Evolutionary conservation across 2,888 invertebrate species (phyloP).

Genomic region (Erpobdella octoculata): DNA sequence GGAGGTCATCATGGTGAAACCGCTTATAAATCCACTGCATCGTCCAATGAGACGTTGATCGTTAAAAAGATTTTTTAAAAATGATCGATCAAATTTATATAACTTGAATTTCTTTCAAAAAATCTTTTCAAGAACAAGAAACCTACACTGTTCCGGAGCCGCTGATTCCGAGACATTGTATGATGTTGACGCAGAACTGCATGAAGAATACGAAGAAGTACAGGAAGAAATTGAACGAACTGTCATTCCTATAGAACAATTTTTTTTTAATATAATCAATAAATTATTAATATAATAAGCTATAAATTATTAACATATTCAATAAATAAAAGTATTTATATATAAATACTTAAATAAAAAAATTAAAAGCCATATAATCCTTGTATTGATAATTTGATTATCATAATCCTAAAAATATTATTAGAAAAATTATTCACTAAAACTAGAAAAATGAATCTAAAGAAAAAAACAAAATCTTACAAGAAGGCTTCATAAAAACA

Average conservation of each 20-base stretch:
- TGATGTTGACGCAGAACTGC: conserved; percentile 66
- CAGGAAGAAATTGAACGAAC: conserved; percentile 98
- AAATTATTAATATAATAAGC: background rate
- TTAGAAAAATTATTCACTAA: too few species aligned
- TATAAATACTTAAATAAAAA: background rate
- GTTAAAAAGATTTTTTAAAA: background rate
- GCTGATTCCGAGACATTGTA: conserved; percentile 79
- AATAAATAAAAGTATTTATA: background rate
- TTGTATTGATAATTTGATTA: too few species aligned
- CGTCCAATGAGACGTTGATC: background rate
- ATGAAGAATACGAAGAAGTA: conserved; percentile 89
- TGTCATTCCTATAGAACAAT: conserved; percentile 70
- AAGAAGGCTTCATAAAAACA: too few species aligned
- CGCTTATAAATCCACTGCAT: conserved; percentile 26
- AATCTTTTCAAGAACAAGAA: background rate
- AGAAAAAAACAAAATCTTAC: too few species aligned
- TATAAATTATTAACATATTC: background rate
- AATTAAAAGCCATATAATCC: too few species aligned
- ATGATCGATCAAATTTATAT: background rate
- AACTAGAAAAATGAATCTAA: too few species aligned
- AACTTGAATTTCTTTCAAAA: background rate
- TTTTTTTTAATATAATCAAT: background rate
- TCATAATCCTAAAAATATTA: too few species aligned
- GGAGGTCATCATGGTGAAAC: conserved; percentile 37
- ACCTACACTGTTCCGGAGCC: conserved; percentile 78